phyloP scores from a whole-genome alignment of 1,140 invertebrate genomes.

The Neelides sp. region DNA sequence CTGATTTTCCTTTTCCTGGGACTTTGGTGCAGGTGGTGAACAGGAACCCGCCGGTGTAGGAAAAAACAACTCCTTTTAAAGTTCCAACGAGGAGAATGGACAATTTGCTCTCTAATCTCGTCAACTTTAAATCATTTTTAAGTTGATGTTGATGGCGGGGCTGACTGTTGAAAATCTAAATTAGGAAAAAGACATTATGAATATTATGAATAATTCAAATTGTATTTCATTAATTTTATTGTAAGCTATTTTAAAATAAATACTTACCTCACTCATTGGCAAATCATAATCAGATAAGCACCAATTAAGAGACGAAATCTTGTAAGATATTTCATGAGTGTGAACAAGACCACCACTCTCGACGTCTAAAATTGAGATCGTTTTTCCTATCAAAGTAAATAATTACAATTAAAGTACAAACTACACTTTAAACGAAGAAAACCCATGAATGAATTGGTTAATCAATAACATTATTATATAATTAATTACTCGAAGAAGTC shows the following conservation, averaged over 20 bases:
- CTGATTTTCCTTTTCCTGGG: background rate
- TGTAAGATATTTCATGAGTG: slow-evolving; percentile 8
- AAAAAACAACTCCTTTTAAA: slow-evolving; percentile 8
- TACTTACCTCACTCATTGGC: slow-evolving; percentile 17
- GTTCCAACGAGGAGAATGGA: slow-evolving; percentile 20
- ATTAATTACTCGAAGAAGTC: background rate
- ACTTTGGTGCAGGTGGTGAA: slow-evolving; percentile 6
- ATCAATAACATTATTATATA: background rate
- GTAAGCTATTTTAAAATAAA: background rate
- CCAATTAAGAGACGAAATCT: slow-evolving; percentile 19
- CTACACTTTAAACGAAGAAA: no score
- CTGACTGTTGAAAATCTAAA: slow-evolving; percentile 14
- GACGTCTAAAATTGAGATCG: slow-evolving; percentile 18
- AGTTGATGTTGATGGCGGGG: slow-evolving; percentile 17
- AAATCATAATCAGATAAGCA: slow-evolving; percentile 12
- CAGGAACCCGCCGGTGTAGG: slow-evolving; percentile 21
- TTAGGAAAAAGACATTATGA: background rate
- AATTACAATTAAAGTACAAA: background rate
- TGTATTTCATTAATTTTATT: background rate
- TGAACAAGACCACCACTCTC: slow-evolving; percentile 24
- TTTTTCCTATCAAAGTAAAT: slow-evolving; percentile 4
- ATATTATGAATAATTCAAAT: background rate
- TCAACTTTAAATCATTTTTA: slow-evolving; percentile 13
- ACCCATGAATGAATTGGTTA: background rate
- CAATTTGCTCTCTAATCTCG: slow-evolving; percentile 16